Conservation (phyloP, 2,888 invertebrate species). For the Netelia inedita region DNA sequence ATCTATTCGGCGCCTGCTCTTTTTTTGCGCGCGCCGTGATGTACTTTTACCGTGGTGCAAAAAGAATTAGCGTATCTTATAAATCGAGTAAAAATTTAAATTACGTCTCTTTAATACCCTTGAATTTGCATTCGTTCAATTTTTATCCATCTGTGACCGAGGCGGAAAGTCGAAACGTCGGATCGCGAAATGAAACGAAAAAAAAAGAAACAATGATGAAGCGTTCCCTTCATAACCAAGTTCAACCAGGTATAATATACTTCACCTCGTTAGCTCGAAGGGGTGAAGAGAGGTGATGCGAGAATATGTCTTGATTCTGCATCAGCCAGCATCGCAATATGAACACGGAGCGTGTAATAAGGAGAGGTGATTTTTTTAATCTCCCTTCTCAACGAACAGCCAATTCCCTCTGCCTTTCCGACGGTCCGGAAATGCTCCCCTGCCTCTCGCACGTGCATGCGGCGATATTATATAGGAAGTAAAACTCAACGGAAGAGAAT, state of each 20-base stretch:
- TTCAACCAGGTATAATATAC: no score
- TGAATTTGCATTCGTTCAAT: no score
- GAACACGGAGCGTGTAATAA: conserved; percentile 15
- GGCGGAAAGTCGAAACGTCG: no score
- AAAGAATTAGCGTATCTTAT: no score
- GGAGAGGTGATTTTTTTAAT: conserved; percentile 45
- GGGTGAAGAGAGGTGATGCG: background rate
- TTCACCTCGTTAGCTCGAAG: background rate
- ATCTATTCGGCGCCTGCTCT: background rate
- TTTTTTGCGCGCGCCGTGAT: no score
- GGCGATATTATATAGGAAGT: background rate
- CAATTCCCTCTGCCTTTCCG: background rate
- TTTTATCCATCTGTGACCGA: no score
- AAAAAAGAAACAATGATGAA: no score
- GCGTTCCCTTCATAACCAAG: background rate
- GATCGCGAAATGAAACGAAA: no score
- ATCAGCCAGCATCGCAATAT: background rate
- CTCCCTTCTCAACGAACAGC: conserved; percentile 7
- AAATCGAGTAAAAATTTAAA: no score
- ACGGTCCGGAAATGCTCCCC: background rate
- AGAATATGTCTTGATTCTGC: background rate
- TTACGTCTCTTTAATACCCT: no score
- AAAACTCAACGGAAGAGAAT: background rate
- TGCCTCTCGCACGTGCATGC: background rate
- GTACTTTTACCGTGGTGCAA: no score